phyloP scores from a whole-genome alignment of 2,888 invertebrate genomes.

The Antitype chi region DNA sequence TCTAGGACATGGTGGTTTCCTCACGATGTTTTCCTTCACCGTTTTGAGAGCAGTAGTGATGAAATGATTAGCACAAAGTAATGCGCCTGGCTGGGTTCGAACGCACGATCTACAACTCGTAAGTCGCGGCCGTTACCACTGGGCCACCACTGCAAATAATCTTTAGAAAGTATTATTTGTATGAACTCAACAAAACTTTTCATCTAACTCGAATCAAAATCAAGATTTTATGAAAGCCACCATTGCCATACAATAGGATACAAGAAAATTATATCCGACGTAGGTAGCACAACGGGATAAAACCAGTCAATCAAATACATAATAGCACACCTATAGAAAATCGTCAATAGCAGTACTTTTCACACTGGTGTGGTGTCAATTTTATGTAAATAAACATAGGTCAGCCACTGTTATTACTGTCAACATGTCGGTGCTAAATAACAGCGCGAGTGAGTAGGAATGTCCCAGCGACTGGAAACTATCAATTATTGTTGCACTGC shows the following conservation, averaged over 20 bases:
- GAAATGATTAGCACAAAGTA: too few species aligned
- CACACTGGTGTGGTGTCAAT: conserved; percentile 60
- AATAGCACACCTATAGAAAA: conserved; percentile 41
- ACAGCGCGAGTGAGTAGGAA: conserved; percentile 65
- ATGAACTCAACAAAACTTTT: conserved; percentile 15
- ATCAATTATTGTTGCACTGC: conserved; percentile 81
- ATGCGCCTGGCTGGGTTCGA: too few species aligned
- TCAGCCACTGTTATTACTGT: conserved; percentile 67
- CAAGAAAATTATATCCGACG: conserved; percentile 16
- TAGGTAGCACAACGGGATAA: conserved; percentile 12
- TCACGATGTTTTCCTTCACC: too few species aligned
- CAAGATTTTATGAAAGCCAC: conserved; percentile 14
- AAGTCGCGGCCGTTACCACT: too few species aligned
- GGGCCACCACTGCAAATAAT: too few species aligned
- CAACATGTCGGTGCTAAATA: conserved; percentile 72
- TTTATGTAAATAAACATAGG: conserved; percentile 67
- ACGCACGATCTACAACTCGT: too few species aligned
- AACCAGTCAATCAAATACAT: conserved; percentile 41
- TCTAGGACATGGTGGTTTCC: too few species aligned
- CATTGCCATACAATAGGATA: not conserved
- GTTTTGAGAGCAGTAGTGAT: too few species aligned
- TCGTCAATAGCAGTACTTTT: conserved; percentile 48
- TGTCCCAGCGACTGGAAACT: conserved; percentile 72
- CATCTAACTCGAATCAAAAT: not conserved
- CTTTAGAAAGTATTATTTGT: conserved; percentile 14